A percentile compares a stretch with the other conserved stretches of the same genome.
phyloP scores from a whole-genome alignment of 2,113 vertebrate genomes.

The Sciurus niger region DNA sequence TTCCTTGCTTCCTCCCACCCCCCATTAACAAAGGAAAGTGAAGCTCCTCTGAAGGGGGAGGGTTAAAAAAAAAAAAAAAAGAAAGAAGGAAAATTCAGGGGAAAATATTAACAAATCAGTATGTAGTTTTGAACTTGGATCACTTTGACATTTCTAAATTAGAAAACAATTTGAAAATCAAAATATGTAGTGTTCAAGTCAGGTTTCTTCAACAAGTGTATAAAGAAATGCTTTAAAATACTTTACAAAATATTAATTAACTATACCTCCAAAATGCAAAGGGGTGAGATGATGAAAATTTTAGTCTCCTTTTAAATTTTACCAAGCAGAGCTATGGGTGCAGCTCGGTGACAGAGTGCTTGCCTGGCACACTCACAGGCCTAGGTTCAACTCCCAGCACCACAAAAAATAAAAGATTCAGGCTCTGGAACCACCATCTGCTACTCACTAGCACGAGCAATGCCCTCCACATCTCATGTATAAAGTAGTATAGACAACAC shows the following conservation, averaged over 20 bases:
- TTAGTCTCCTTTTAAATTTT: slow-evolving; percentile 64
- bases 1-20: slow-evolving; percentile 82
- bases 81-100: slow-evolving; percentile 51
- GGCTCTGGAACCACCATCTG: not conserved
- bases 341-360: not conserved
- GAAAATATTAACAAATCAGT: slow-evolving; percentile 70
- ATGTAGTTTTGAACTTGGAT: slow-evolving; percentile 56
- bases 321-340: not conserved
- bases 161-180: slow-evolving; percentile 74
- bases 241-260: slow-evolving; percentile 75
- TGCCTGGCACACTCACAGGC: too few species aligned
- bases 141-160: slow-evolving; percentile 36
- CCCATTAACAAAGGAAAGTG: slow-evolving; percentile 84
- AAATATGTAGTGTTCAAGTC: slow-evolving; percentile 45
- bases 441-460: not conserved
- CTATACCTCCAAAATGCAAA: slow-evolving; percentile 59
- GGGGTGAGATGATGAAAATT: slow-evolving; percentile 72
- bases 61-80: not conserved
- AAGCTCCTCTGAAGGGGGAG: slow-evolving; percentile 66
- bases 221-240: slow-evolving; percentile 55
- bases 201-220: slow-evolving; percentile 48
- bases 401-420: not conserved
- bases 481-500: not conserved
- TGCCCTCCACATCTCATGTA: not conserved
- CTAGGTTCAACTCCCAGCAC: not conserved